Conservation (phyloP, 2,797 vertebrate genomes). For the Gambelia wislizenii region DNA sequence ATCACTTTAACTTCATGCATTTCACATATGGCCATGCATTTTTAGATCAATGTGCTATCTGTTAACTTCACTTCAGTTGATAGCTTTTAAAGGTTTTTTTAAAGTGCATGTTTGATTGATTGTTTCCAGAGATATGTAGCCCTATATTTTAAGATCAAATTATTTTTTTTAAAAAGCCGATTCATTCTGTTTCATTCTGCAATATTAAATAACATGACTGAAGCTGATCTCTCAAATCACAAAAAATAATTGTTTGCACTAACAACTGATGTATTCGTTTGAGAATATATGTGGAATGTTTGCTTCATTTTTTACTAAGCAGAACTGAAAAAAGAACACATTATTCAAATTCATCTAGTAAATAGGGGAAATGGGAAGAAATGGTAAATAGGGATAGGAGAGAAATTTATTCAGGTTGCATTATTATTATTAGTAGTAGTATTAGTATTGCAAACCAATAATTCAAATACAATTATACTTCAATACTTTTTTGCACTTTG, state of each 20-base stretch:
- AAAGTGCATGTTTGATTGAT: not conserved
- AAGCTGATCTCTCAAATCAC: not conserved
- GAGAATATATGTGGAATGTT: not conserved
- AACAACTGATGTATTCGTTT: not conserved
- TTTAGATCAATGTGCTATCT: not conserved
- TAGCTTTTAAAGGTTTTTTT: not conserved
- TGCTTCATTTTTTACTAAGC: not conserved
- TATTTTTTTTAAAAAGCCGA: not conserved
- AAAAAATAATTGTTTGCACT: constrained; percentile 1
- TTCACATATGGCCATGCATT: constrained; percentile 13
- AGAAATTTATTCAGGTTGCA: too few species aligned
- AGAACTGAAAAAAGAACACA: not conserved
- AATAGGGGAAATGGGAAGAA: not conserved
- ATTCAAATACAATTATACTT: not conserved
- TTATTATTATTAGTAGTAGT: too few species aligned
- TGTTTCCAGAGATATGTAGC: not conserved
- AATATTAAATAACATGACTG: not conserved
- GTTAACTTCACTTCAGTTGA: not conserved
- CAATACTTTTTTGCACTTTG: not conserved
- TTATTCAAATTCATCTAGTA: not conserved
- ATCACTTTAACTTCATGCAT: not conserved
- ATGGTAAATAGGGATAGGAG: too few species aligned
- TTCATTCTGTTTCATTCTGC: not conserved
- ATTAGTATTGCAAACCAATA: not conserved
- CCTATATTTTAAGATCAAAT: constrained; percentile 4